These are phyloP conservation scores for Gymnothorax javanicus DNA, from an alignment of 2,797 vertebrate genomes.

Conservation along the genomic window DNA sequence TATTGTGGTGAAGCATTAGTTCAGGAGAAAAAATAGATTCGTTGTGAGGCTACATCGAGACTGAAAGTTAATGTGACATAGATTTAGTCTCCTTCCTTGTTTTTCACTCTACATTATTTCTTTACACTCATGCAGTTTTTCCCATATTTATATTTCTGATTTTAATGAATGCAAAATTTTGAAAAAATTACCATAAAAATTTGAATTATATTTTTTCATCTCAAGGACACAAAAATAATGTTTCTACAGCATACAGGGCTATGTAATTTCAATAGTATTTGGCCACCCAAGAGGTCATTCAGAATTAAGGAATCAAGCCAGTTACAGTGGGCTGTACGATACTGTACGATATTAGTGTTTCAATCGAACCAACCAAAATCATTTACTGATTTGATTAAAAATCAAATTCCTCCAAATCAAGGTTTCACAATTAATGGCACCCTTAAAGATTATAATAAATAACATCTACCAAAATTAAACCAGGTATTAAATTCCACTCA, in stretches of 20 bases:
- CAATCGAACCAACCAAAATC: too few relatives aligned
- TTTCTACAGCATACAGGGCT: background rate
- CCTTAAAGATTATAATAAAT: too few relatives aligned
- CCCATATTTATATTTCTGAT: background rate
- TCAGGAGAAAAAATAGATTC: background rate
- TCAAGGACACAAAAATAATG: background rate
- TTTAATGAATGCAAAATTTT: background rate
- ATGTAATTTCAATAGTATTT: background rate
- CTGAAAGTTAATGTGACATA: background rate
- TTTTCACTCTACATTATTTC: background rate
- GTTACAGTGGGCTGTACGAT: background rate
- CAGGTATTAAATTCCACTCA: too few relatives aligned
- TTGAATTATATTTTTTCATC: background rate
- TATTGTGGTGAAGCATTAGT: slow-evolving; percentile 24
- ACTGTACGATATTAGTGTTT: too few relatives aligned
- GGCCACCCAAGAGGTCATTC: background rate
- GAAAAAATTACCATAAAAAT: background rate
- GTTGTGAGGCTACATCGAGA: background rate
- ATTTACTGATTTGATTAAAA: too few relatives aligned
- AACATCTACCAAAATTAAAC: too few relatives aligned
- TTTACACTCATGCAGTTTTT: background rate
- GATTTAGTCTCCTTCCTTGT: slow-evolving; percentile 3
- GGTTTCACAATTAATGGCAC: too few relatives aligned
- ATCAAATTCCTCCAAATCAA: too few relatives aligned
- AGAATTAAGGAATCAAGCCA: background rate